Percentiles rank a stretch among this genome's conserved stretches.
These are phyloP conservation scores for Ornithoptera alexandrae DNA, from an alignment of 2,888 invertebrate species.

Conservation along the genomic window DNA sequence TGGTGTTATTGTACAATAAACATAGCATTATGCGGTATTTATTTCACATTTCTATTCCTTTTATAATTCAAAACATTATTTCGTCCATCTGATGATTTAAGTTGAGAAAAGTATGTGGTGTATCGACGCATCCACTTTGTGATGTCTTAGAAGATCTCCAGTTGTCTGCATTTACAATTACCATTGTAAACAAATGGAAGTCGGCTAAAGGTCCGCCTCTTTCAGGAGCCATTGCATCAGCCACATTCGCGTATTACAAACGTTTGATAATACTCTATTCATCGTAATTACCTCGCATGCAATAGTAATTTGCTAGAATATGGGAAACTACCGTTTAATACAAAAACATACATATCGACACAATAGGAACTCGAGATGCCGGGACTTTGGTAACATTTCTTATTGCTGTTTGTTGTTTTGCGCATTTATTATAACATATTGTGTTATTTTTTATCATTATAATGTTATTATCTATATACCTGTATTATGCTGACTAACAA, in stretches of 20 bases:
- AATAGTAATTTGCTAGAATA: slow-evolving; percentile 43
- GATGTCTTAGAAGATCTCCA: slow-evolving; percentile 2
- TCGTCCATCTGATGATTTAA: too few relatives aligned
- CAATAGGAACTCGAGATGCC: slow-evolving; percentile 50
- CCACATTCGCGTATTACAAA: slow-evolving; percentile 32
- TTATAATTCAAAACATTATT: too few relatives aligned
- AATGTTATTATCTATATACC: neutral
- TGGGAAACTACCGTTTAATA: slow-evolving; percentile 55
- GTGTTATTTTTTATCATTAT: neutral
- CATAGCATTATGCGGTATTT: too few relatives aligned
- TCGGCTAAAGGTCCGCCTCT: neutral
- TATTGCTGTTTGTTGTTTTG: slow-evolving; percentile 9
- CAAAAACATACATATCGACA: slow-evolving; percentile 54
- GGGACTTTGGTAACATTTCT: slow-evolving; percentile 18
- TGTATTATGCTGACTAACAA: too few relatives aligned
- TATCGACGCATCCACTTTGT: neutral
- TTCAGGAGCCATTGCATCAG: slow-evolving; percentile 23
- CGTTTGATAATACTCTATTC: slow-evolving; percentile 68
- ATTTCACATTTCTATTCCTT: too few relatives aligned
- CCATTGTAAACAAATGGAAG: slow-evolving; percentile 1
- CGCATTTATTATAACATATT: slow-evolving; percentile 7
- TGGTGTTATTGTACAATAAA: too few relatives aligned
- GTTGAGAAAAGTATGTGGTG: too few relatives aligned
- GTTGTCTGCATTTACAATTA: slow-evolving; percentile 9
- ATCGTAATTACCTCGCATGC: slow-evolving; percentile 51